Conservation (phyloP, 2,797 vertebrate species). For the Thripadectes ignobilis region DNA sequence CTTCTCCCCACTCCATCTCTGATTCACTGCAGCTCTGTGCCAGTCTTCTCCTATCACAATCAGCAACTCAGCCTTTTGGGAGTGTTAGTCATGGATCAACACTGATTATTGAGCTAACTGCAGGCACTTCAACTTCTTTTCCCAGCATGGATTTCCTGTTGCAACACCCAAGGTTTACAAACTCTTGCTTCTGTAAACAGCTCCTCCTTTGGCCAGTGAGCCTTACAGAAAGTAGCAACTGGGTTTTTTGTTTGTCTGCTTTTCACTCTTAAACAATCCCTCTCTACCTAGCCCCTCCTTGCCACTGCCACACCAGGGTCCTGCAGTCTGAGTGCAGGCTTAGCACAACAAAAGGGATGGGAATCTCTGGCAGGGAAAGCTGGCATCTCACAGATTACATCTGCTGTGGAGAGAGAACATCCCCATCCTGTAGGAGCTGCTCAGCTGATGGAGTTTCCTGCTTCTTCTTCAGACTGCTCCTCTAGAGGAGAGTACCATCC, state of each 20-base stretch:
- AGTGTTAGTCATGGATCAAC: not conserved
- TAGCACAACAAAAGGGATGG: not conserved
- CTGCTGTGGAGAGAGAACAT: not conserved
- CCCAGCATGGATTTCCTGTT: slow-evolving; percentile 56
- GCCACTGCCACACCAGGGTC: not conserved
- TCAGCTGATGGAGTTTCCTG: not conserved
- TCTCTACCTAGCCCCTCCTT: not conserved
- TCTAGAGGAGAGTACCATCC: not conserved
- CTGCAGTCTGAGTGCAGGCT: not conserved
- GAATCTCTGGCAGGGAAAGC: not conserved
- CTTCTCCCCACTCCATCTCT: not conserved
- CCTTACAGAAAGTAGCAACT: not conserved
- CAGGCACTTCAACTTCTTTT: slow-evolving; percentile 21
- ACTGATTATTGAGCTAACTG: not conserved
- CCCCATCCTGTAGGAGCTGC: not conserved
- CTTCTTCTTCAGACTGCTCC: not conserved
- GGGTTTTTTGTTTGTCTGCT: not conserved
- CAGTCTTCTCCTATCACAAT: not conserved
- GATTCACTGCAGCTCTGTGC: not conserved
- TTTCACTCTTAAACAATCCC: not conserved
- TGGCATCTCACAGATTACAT: not conserved
- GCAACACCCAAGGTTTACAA: slow-evolving; percentile 49
- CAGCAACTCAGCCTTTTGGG: not conserved
- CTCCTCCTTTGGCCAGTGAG: not conserved
- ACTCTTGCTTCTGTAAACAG: slow-evolving; percentile 37